Percentiles rank a stretch among this genome's conserved stretches.
These are phyloP conservation scores for Salpingus planirostris DNA, from an alignment of 2,888 invertebrate species.

Conservation along the genomic window DNA sequence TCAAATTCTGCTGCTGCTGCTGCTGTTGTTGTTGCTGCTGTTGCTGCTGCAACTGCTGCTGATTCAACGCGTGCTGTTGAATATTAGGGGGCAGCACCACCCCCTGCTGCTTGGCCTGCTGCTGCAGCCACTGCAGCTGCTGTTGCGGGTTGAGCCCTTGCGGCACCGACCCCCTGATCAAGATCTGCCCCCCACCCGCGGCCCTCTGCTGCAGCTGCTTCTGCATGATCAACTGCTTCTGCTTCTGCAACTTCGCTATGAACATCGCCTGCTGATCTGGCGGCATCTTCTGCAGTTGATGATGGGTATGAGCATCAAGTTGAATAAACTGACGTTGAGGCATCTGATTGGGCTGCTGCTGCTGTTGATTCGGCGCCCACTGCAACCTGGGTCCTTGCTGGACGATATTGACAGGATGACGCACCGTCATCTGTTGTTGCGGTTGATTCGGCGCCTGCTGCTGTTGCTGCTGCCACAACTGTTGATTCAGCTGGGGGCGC, in stretches of 20 bases:
- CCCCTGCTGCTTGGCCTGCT: conserved; percentile 39
- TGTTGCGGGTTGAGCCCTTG: conserved; percentile 39
- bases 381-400: conserved; percentile 26
- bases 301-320: conserved; percentile 74
- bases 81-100: conserved; percentile 37
- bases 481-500: conserved; percentile 4
- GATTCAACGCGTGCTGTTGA: conserved; percentile 31
- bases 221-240: conserved; percentile 48
- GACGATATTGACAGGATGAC: conserved; percentile 12
- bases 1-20: conserved; percentile 23
- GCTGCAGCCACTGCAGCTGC: conserved; percentile 41
- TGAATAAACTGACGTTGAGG: conserved; percentile 65
- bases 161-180: conserved; percentile 37
- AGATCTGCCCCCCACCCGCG: conserved; percentile 34
- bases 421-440: conserved; percentile 25
- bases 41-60: conserved; percentile 14
- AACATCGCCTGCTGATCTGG: conserved; percentile 72
- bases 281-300: conserved; percentile 72
- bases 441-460: too few relatives aligned
- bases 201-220: conserved; percentile 46
- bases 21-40: conserved; percentile 20
- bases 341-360: conserved; percentile 26
- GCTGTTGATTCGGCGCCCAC: conserved; percentile 30
- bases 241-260: conserved; percentile 64
- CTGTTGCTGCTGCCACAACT: conserved; percentile 6